Evolutionary conservation across 2,113 vertebrate species (phyloP).

Genomic region (Tachycineta bicolor): DNA sequence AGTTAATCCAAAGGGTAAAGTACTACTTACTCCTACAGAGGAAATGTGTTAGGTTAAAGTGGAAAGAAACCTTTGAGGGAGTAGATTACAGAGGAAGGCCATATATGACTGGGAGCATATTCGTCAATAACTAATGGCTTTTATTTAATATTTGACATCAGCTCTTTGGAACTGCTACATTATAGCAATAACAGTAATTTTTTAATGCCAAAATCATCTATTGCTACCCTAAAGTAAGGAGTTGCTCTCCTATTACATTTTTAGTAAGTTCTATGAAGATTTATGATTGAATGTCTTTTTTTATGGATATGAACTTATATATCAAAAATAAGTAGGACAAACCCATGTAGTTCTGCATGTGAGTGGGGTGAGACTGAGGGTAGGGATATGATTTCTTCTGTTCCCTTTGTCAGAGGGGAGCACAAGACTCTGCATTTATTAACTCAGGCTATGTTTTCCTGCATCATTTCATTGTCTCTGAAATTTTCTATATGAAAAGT

Average conservation of each 20-base stretch:
- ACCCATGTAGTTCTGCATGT: neutral
- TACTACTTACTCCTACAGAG: neutral
- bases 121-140: neutral
- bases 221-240: neutral
- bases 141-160: neutral
- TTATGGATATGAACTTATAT: neutral
- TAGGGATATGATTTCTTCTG: neutral
- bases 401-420: neutral
- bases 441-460: neutral
- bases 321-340: neutral
- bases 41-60: neutral
- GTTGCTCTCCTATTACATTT: neutral
- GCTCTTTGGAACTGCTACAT: neutral
- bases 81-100: neutral
- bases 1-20: neutral
- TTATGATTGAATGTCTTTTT: neutral
- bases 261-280: neutral
- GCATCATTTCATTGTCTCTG: neutral
- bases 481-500: neutral
- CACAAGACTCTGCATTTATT: neutral
- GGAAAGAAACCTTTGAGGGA: neutral
- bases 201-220: neutral
- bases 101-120: neutral
- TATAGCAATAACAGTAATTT: neutral
- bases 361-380: neutral